Evolutionary conservation across 2,113 vertebrate species (phyloP).

Genomic region (Dasyprocta punctata): DNA sequence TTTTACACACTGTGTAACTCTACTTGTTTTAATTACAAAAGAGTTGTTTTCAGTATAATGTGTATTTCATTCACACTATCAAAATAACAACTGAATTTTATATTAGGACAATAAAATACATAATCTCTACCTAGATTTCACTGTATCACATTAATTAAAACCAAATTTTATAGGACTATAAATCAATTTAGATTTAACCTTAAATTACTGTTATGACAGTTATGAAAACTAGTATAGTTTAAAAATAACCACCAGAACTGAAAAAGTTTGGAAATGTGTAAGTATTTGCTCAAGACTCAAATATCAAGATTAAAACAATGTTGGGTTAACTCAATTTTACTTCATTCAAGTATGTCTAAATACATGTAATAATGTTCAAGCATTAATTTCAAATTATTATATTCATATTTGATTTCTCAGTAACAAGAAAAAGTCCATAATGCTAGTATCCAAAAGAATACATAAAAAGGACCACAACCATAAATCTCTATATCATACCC

Average conservation of each 20-base stretch:
- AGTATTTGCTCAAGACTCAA: constrained; percentile 24
- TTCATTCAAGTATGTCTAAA: constrained; percentile 54
- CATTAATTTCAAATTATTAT: constrained; percentile 47
- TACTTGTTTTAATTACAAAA: constrained; percentile 37
- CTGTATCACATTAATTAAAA: constrained; percentile 13
- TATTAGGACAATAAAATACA: constrained; percentile 43
- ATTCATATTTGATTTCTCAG: neutral
- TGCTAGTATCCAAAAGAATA: neutral
- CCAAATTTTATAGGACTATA: constrained; percentile 24
- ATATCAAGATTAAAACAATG: constrained; percentile 38
- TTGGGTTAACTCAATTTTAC: neutral
- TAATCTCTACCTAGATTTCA: neutral
- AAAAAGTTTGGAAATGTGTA: neutral
- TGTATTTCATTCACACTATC: neutral
- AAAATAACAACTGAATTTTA: constrained; percentile 55
- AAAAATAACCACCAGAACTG: constrained; percentile 29
- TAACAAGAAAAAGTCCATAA: neutral
- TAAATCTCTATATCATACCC: neutral
- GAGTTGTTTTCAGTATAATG: constrained; percentile 15
- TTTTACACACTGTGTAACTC: neutral
- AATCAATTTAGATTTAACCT: constrained; percentile 45
- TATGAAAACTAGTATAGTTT: neutral
- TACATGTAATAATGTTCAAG: constrained; percentile 2
- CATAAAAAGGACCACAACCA: neutral
- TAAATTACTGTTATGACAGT: constrained; percentile 18